Evolutionary conservation across 2,888 invertebrate species (phyloP).

Genomic region (Drosophila mimica): DNA sequence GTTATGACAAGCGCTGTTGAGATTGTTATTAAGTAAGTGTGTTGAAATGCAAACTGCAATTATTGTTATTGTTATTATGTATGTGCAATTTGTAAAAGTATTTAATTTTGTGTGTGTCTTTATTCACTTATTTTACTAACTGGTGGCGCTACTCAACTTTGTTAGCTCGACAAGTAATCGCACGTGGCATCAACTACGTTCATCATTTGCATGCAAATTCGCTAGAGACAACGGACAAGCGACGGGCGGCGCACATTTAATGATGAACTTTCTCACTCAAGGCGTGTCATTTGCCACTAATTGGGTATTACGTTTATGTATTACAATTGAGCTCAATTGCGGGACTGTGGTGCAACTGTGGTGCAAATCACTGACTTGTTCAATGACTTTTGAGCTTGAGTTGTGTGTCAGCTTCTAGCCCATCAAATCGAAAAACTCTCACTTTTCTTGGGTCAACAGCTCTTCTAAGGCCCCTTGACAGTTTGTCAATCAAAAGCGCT

Average conservation of each 20-base stretch:
- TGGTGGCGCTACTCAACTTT: neutral
- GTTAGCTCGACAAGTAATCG: neutral
- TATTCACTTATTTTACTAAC: constrained; percentile 1
- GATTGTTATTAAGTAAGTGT: constrained; percentile 38
- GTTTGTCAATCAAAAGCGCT: constrained; percentile 65
- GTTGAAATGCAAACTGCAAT: constrained; percentile 70
- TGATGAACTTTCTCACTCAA: constrained; percentile 50
- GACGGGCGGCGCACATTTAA: constrained; percentile 58
- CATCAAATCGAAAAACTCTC: constrained; percentile 52
- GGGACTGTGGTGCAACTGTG: constrained; percentile 32
- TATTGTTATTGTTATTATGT: constrained; percentile 51
- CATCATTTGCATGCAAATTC: constrained; percentile 36
- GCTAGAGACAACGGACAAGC: constrained; percentile 5
- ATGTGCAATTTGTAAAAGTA: constrained; percentile 42
- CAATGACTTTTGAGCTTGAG: constrained; percentile 51
- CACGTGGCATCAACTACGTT: constrained; percentile 17
- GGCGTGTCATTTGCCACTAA: constrained; percentile 59
- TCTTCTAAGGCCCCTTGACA: constrained; percentile 55
- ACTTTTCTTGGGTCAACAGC: constrained; percentile 48
- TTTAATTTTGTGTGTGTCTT: constrained; percentile 14
- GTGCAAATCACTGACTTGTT: constrained; percentile 45
- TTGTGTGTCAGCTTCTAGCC: constrained; percentile 46
- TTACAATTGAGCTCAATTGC: constrained; percentile 52
- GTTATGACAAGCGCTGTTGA: constrained; percentile 29
- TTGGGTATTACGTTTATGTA: constrained; percentile 61